A percentile compares a stretch with the other conserved stretches of the same genome.
phyloP scores from a whole-genome alignment of 2,888 invertebrate genomes.

The Mesoligia furuncula region DNA sequence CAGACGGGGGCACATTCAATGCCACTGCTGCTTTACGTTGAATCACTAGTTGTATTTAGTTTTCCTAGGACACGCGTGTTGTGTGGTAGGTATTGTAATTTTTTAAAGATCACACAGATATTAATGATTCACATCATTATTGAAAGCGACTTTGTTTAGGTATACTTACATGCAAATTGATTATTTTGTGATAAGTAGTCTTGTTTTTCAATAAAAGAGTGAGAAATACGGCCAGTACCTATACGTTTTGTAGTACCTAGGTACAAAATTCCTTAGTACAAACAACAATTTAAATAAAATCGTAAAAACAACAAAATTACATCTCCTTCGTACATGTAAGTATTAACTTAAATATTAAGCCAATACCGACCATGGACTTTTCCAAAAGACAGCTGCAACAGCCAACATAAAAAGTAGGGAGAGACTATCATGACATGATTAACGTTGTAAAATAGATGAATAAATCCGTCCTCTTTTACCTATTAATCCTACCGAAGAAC shows the following conservation, averaged over 20 bases:
- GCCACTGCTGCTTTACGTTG: conserved; percentile 29
- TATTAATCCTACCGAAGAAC: background rate
- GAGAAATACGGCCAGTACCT: too few species aligned
- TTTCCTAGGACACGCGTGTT: conserved; percentile 46
- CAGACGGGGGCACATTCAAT: conserved; percentile 53
- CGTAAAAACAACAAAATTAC: background rate
- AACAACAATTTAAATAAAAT: background rate
- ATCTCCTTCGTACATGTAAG: background rate
- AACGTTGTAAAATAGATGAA: conserved; percentile 4
- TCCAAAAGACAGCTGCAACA: conserved; percentile 20
- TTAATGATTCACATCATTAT: conserved; percentile 23
- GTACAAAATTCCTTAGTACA: too few species aligned
- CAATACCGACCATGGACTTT: background rate
- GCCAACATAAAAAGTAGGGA: background rate
- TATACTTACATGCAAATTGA: conserved; percentile 3
- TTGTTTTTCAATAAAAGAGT: background rate
- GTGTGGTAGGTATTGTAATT: conserved; percentile 42
- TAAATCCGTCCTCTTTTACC: background rate
- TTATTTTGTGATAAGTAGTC: background rate
- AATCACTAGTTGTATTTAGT: conserved; percentile 47
- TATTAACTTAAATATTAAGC: background rate
- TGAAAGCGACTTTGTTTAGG: conserved; percentile 5
- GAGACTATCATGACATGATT: background rate
- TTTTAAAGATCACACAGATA: conserved; percentile 18
- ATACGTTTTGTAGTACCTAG: too few species aligned